Evolutionary conservation across 1,140 invertebrate genomes (phyloP), one percentile per base, ranked within the genome.

Genomic region (Diprion similis): DNA sequence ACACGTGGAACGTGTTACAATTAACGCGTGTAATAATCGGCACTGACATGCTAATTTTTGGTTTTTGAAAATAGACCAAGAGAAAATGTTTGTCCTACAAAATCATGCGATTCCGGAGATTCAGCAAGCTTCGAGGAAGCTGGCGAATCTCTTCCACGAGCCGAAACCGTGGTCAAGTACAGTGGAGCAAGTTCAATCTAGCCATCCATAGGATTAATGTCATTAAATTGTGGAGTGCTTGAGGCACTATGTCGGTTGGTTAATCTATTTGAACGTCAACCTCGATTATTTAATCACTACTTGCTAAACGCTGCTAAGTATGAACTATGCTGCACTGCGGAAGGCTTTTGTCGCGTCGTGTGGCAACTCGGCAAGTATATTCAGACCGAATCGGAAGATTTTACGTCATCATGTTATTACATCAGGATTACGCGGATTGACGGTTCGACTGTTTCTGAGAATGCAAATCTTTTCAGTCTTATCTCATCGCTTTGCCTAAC

Each of bases 261-360:
- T 73, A 78, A 78, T 71, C 75, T 71, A 71, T 72, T 74, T 76
- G 69, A 76, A 74, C n/a, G 66, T 15, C 11, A 73, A 37, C 71
- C 66, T 45, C 70, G 71, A 76, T 78, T 76, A 78, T 71, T 74
- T 78, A 76, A 78, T 78, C 73, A 71, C 64, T 71, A 74, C 71
- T 74, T 73, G 65, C 59, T 74, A 70, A 71, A 75, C 24, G 24
- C 67, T 71, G 72, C 59, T 59, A 24, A 73, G 24, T 37, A 37
- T 37, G 24, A 37, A 37, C 24, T 37, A 1, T 37, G 6, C 24
- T 37, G 24, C 2, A 37, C 24, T 76, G 70, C 10, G 46, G 24
- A 64, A 70, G 46, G 72, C n/a, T 67, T 68, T 46, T 17, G 45
- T 24, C 37, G 66, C 17, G 9, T 18, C 46, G 47, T 74, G 45